Percentiles rank a stretch among this genome's conserved stretches.
Conservation (phyloP, 2,888 invertebrate genomes). For the Phorcus lineatus region DNA sequence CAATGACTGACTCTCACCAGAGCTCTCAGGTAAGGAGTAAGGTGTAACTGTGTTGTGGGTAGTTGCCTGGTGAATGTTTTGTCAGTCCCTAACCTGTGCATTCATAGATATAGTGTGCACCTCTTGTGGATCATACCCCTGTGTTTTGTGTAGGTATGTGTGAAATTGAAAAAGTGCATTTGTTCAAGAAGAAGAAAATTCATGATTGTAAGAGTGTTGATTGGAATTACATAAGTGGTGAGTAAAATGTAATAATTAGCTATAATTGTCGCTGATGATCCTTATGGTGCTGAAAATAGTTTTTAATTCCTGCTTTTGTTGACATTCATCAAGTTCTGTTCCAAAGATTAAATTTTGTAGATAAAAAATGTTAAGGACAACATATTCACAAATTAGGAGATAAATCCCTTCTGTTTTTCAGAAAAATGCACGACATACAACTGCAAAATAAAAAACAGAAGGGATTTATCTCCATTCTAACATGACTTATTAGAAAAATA, state of each 20-base stretch:
- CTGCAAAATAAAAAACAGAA: too few relatives aligned
- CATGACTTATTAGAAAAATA: too few relatives aligned
- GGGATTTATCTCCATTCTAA: too few relatives aligned
- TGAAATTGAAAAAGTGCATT: neutral
- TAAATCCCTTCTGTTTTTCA: too few relatives aligned
- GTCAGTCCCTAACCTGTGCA: neutral
- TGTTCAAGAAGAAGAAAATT: neutral
- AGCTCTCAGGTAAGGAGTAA: conserved; percentile 50
- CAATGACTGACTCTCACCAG: conserved; percentile 50
- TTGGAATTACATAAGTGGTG: neutral
- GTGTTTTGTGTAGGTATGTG: neutral
- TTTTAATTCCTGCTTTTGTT: too few relatives aligned
- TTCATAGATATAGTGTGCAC: too few relatives aligned
- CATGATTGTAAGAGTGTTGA: neutral
- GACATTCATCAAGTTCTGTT: too few relatives aligned
- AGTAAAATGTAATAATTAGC: neutral
- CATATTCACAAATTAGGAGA: too few relatives aligned
- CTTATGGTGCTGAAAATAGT: too few relatives aligned
- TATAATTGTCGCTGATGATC: neutral
- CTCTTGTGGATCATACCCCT: neutral
- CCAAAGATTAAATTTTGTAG: too few relatives aligned
- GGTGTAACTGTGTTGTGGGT: conserved; percentile 35
- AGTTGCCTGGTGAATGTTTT: neutral
- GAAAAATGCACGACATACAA: too few relatives aligned
- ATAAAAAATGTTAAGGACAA: too few relatives aligned